Evolutionary conservation across 2,888 invertebrate genomes (phyloP).

Genomic region (Lithophane semibrunnea): DNA sequence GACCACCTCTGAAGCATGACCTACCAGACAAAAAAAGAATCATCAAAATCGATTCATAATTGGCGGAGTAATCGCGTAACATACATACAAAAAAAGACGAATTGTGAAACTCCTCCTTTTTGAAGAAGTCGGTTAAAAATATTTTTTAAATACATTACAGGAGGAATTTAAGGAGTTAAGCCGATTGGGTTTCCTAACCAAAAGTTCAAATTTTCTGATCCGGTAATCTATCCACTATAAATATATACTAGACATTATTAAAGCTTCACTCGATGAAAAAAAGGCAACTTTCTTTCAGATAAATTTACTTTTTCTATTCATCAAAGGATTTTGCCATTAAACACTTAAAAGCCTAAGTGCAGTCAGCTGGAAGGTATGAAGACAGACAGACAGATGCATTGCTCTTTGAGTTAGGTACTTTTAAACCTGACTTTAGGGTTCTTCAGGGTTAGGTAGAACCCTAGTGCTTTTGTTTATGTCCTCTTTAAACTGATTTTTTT

Average conservation of each 20-base stretch:
- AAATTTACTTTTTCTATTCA: not conserved
- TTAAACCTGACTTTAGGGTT: constrained; percentile 46
- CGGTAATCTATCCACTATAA: not conserved
- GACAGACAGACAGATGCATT: constrained; percentile 59
- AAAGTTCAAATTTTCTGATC: not conserved
- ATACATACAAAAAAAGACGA: too few species aligned
- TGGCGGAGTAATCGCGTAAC: too few species aligned
- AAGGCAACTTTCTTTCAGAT: not conserved
- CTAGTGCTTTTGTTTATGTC: not conserved
- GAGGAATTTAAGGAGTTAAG: not conserved
- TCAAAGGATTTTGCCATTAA: constrained; percentile 37
- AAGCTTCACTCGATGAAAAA: not conserved
- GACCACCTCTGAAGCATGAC: too few species aligned
- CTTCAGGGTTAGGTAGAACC: not conserved
- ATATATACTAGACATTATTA: not conserved
- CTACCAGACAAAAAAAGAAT: too few species aligned
- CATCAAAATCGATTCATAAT: too few species aligned
- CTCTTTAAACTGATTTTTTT: not conserved
- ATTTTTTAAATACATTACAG: too few species aligned
- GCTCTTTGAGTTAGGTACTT: constrained; percentile 21
- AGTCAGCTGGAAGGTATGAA: constrained; percentile 52
- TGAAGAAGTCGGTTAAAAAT: too few species aligned
- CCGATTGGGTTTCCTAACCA: not conserved
- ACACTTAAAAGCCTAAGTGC: constrained; percentile 52
- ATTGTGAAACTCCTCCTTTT: too few species aligned